Conservation (phyloP, 2,888 invertebrate genomes). For the Papilio protenor region DNA sequence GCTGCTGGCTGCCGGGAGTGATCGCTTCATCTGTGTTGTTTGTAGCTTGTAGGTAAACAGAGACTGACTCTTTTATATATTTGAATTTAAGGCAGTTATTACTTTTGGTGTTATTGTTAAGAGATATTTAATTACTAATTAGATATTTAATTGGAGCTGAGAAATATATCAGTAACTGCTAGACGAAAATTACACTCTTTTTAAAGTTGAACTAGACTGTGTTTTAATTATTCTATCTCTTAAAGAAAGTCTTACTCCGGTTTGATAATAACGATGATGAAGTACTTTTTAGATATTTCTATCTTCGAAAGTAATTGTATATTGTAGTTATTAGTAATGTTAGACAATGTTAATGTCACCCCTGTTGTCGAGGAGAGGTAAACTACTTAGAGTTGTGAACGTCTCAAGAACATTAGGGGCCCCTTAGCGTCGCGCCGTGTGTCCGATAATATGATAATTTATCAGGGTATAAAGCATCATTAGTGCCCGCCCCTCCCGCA, state of each 20-base stretch:
- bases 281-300: background rate
- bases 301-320: background rate
- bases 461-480: slow-evolving; percentile 73
- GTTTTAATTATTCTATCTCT: background rate
- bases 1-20: slow-evolving; percentile 35
- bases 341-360: background rate
- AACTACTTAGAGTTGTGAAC: background rate
- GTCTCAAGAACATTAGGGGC: slow-evolving; percentile 36
- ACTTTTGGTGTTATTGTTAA: background rate
- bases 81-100: background rate
- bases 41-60: background rate
- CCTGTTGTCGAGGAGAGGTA: background rate
- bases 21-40: slow-evolving; percentile 24
- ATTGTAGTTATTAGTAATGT: background rate
- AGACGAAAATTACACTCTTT: background rate
- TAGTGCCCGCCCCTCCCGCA: slow-evolving; percentile 50
- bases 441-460: slow-evolving; percentile 48
- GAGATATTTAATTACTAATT: background rate
- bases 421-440: slow-evolving; percentile 27
- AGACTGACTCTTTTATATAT: background rate
- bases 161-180: too few relatives aligned
- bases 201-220: background rate
- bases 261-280: background rate
- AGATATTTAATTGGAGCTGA: too few relatives aligned
- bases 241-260: background rate